These are phyloP conservation scores for Mellivora capensis DNA, from an alignment of 2,113 vertebrate genomes.

Conservation along the genomic window DNA sequence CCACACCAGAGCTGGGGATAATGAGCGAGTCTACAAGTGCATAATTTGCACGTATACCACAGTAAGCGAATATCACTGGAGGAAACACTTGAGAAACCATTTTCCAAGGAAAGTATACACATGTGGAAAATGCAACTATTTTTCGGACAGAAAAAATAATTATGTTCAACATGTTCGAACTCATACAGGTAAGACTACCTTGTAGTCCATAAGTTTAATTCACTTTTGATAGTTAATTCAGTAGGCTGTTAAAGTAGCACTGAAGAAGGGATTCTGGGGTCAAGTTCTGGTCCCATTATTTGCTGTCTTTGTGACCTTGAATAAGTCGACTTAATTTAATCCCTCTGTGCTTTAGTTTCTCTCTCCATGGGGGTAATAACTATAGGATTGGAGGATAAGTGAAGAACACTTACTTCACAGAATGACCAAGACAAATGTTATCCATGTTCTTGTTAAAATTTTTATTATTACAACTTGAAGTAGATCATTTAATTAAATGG, in stretches of 20 bases:
- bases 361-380: neutral
- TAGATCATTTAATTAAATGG: neutral
- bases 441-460: neutral
- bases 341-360: neutral
- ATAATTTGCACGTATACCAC: constrained; percentile 97
- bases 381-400: neutral
- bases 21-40: constrained; percentile 94
- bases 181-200: constrained; percentile 90
- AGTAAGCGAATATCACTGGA: constrained; percentile 99
- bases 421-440: neutral
- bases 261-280: neutral
- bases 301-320: neutral
- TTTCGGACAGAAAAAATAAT: constrained; percentile 98
- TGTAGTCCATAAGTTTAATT: neutral
- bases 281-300: neutral
- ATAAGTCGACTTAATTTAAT: neutral
- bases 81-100: constrained; percentile 98
- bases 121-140: constrained; percentile 96
- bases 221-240: neutral
- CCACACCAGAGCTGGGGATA: constrained; percentile 92
- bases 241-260: neutral
- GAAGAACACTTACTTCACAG: neutral
- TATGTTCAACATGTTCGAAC: constrained; percentile 98
- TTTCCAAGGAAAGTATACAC: constrained; percentile 98
- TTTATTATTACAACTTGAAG: neutral